phyloP scores from a whole-genome alignment of 2,797 vertebrate genomes.

The Enteromius thamalakanensis region DNA sequence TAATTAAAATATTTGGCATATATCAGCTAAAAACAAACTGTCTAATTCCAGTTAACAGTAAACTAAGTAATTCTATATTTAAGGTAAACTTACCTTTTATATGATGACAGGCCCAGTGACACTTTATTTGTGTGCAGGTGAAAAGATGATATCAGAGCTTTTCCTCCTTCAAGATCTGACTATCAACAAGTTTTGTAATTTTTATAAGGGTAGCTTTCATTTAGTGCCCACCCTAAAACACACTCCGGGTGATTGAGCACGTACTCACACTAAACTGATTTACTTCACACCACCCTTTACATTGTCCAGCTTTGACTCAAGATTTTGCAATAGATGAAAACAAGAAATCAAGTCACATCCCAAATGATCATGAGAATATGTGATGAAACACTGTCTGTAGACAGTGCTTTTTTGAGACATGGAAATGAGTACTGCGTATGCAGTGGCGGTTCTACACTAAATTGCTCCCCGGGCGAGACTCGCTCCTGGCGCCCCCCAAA shows the following conservation, averaged over 20 bases:
- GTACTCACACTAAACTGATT: not conserved
- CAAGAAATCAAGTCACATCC: not conserved
- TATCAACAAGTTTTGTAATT: slow-evolving; percentile 5
- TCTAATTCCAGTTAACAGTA: not conserved
- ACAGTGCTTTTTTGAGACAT: not conserved
- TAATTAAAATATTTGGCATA: not conserved
- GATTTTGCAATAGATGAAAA: slow-evolving; percentile 24
- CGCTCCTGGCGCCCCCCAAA: too few relatives aligned
- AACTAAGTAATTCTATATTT: not conserved
- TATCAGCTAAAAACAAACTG: not conserved
- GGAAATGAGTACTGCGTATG: too few relatives aligned
- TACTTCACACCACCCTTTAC: not conserved
- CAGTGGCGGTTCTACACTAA: too few relatives aligned
- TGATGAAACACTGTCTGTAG: slow-evolving; percentile 19
- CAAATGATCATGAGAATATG: slow-evolving; percentile 10
- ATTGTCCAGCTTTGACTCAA: not conserved
- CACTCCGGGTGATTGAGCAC: slow-evolving; percentile 6
- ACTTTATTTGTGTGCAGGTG: not conserved
- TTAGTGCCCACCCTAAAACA: slow-evolving; percentile 40
- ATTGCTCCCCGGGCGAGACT: too few relatives aligned
- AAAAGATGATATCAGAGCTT: not conserved
- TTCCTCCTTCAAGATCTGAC: not conserved
- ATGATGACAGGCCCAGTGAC: not conserved
- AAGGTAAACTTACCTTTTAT: slow-evolving; percentile 17
- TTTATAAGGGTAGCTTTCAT: slow-evolving; percentile 7